phyloP scores from a whole-genome alignment of 2,888 invertebrate species.

The Operophtera brumata region DNA sequence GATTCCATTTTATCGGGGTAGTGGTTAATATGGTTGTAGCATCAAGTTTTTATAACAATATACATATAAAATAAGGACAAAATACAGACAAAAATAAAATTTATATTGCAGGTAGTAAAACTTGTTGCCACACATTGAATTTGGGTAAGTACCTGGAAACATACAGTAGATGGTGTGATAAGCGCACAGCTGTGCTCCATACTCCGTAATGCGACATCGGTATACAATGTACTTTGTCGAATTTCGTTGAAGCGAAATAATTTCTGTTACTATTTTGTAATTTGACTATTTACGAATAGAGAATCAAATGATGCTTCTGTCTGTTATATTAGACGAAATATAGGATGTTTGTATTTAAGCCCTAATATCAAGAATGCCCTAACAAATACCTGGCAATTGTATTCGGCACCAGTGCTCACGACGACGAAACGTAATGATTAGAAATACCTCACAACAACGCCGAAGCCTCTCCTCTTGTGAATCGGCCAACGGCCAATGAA shows the following conservation, averaged over 20 bases:
- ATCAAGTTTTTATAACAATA: constrained; percentile 44
- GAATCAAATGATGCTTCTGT: constrained; percentile 1
- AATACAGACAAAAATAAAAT: constrained; percentile 2
- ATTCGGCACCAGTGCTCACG: constrained; percentile 55
- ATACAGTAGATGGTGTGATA: constrained; percentile 71
- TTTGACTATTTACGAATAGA: not conserved
- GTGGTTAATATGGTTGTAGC: constrained; percentile 48
- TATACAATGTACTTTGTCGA: not conserved
- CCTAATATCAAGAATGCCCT: constrained; percentile 45
- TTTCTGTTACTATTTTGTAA: constrained; percentile 1
- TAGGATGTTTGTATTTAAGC: constrained; percentile 7
- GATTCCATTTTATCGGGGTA: constrained; percentile 49
- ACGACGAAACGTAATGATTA: constrained; percentile 59
- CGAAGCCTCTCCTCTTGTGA: constrained; percentile 53
- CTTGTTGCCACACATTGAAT: constrained; percentile 59
- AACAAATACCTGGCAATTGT: constrained; percentile 73
- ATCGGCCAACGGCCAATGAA: constrained; percentile 40
- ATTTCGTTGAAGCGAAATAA: not conserved
- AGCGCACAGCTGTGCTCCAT: constrained; percentile 55
- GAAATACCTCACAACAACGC: constrained; percentile 73
- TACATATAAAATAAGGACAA: constrained; percentile 7
- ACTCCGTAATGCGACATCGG: constrained; percentile 45
- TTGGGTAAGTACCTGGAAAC: constrained; percentile 76
- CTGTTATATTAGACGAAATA: not conserved
- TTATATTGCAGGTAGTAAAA: constrained; percentile 26